Conservation (phyloP, 2,113 vertebrate genomes). For the Polypterus senegalus region DNA sequence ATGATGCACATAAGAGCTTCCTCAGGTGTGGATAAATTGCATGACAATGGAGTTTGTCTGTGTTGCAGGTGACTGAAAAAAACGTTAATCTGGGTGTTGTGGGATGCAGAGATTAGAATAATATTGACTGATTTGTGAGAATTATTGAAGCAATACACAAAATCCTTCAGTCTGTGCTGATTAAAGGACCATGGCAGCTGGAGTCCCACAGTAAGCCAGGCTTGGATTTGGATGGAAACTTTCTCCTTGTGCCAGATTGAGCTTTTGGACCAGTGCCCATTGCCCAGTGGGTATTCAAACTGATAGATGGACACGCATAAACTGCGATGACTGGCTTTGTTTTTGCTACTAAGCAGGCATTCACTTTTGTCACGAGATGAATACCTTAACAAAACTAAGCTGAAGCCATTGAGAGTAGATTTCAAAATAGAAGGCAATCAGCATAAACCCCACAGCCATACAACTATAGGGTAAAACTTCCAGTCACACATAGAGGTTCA, state of each 20-base stretch:
- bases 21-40: no score
- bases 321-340: constrained; percentile 4
- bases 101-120: not conserved
- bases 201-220: not conserved
- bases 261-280: constrained; percentile 5
- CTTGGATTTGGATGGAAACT: constrained; percentile 3
- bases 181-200: constrained; percentile 17
- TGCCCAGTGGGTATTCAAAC: not conserved
- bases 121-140: not conserved
- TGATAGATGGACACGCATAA: constrained; percentile 8
- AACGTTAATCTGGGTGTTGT: not conserved
- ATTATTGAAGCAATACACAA: constrained; percentile 4
- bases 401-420: constrained; percentile 11
- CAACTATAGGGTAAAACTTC: not conserved
- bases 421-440: constrained; percentile 5
- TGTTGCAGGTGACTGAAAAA: not conserved
- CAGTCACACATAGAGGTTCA: not conserved
- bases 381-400: constrained; percentile 9
- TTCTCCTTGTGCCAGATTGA: not conserved
- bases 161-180: constrained; percentile 12
- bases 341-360: constrained; percentile 1
- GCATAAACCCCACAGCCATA: not conserved
- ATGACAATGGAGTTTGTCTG: no score
- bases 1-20: no score
- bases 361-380: constrained; percentile 12